These are phyloP conservation scores for Corydoras maculifer DNA, from an alignment of 2,113 vertebrate genomes.

Conservation along the genomic window DNA sequence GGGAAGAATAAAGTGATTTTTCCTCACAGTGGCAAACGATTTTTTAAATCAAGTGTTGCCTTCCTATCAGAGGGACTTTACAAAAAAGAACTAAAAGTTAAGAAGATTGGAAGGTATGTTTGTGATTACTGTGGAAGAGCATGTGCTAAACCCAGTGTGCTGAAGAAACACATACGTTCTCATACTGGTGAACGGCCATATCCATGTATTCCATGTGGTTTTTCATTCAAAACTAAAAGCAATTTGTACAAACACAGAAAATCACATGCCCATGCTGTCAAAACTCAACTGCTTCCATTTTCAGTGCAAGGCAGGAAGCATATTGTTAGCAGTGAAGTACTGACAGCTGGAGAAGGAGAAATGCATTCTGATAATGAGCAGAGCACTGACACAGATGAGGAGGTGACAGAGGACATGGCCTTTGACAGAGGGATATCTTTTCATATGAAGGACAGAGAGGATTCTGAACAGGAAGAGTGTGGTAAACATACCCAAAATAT, in stretches of 20 bases:
- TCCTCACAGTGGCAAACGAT: slow-evolving; percentile 75
- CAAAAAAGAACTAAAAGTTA: slow-evolving; percentile 88
- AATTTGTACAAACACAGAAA: slow-evolving; percentile 99
- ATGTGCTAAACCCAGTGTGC: slow-evolving; percentile 97
- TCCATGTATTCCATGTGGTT: slow-evolving; percentile 92
- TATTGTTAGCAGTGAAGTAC: slow-evolving; percentile 76
- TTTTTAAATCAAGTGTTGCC: slow-evolving; percentile 79
- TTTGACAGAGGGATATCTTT: slow-evolving; percentile 69
- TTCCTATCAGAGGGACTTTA: slow-evolving; percentile 71
- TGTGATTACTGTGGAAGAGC: slow-evolving; percentile 96
- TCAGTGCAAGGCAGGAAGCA: slow-evolving; percentile 80
- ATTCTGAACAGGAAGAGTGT: slow-evolving; percentile 54
- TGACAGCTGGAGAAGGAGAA: slow-evolving; percentile 85
- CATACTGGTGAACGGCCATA: slow-evolving; percentile 96
- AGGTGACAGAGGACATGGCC: slow-evolving; percentile 70
- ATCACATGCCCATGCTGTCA: slow-evolving; percentile 94
- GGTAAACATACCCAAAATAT: slow-evolving; percentile 55
- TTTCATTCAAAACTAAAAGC: slow-evolving; percentile 99
- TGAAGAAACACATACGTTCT: slow-evolving; percentile 97
- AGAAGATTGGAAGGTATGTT: slow-evolving; percentile 94
- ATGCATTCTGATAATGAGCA: slow-evolving; percentile 92
- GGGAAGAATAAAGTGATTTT: slow-evolving; percentile 77
- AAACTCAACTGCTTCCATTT: slow-evolving; percentile 86
- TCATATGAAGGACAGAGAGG: slow-evolving; percentile 44
- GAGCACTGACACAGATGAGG: slow-evolving; percentile 95